A percentile compares a stretch with the other conserved stretches of the same genome.
phyloP scores from a whole-genome alignment of 2,888 invertebrate species.

The Phanerotoma sp. region DNA sequence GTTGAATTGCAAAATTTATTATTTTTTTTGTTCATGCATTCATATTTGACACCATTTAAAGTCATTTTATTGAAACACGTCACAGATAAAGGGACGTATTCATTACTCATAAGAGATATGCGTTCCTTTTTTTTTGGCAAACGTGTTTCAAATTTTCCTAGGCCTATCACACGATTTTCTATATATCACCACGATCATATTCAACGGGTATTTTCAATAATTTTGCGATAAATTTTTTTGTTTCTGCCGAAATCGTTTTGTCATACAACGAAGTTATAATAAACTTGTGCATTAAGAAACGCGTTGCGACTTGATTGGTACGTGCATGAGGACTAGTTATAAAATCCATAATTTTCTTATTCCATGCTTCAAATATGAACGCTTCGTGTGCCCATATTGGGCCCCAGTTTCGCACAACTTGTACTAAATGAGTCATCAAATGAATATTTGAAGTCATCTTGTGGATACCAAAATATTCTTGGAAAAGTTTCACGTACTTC shows the following conservation, averaged over 20 bases:
- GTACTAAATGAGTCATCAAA: conserved; percentile 7
- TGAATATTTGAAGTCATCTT: conserved; percentile 24
- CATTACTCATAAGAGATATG: neutral
- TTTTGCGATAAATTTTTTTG: neutral
- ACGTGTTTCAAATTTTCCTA: neutral
- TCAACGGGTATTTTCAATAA: neutral
- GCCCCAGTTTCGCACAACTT: too few species aligned
- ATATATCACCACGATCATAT: neutral
- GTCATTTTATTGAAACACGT: neutral
- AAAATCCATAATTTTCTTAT: too few species aligned
- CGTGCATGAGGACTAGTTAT: neutral
- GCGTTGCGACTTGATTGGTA: neutral
- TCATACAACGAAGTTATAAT: neutral
- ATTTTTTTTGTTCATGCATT: neutral
- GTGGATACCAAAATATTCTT: conserved; percentile 19
- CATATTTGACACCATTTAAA: neutral
- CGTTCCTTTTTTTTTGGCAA: neutral
- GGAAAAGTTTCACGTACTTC: too few species aligned
- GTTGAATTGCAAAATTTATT: neutral
- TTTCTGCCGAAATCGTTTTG: neutral
- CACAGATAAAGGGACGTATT: neutral
- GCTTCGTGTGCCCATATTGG: too few species aligned
- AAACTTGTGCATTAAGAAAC: neutral
- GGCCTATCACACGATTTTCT: neutral
- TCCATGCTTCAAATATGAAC: conserved; percentile 24